Percentiles rank a stretch among this genome's conserved stretches.
phyloP scores from a whole-genome alignment of 1,140 invertebrate genomes.

The Zaprionus capensis region DNA sequence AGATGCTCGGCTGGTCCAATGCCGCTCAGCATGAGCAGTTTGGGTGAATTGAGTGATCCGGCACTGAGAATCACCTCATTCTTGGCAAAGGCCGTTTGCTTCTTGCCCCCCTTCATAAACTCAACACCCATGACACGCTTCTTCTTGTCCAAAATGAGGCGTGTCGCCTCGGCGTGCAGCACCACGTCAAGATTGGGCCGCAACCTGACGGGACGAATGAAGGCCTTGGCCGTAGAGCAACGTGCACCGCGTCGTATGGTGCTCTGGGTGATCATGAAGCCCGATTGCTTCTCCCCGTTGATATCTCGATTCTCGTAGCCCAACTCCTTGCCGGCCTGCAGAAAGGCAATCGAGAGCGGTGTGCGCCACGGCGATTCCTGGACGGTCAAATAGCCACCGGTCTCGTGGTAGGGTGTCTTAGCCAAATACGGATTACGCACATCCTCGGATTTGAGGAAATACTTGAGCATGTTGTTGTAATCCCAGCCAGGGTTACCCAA shows the following conservation, averaged over 20 bases:
- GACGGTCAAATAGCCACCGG: slow-evolving; percentile 92
- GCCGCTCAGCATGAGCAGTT: slow-evolving; percentile 95
- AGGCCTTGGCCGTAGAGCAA: slow-evolving; percentile 95
- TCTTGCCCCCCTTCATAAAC: slow-evolving; percentile 88
- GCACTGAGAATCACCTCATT: slow-evolving; percentile 92
- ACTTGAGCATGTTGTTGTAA: slow-evolving; percentile 93
- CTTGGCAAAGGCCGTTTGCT: slow-evolving; percentile 88
- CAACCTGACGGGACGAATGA: slow-evolving; percentile 91
- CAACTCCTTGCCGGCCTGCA: slow-evolving; percentile 91
- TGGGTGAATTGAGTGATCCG: slow-evolving; percentile 92
- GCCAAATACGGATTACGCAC: slow-evolving; percentile 92
- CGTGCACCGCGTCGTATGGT: slow-evolving; percentile 93
- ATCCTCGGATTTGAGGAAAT: slow-evolving; percentile 95
- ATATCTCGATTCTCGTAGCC: slow-evolving; percentile 92
- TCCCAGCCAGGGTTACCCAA: slow-evolving; percentile 96
- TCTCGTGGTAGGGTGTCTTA: slow-evolving; percentile 89
- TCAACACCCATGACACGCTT: slow-evolving; percentile 91
- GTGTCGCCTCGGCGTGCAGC: slow-evolving; percentile 90
- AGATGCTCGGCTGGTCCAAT: slow-evolving; percentile 93
- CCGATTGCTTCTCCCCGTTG: slow-evolving; percentile 92
- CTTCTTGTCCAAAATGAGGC: slow-evolving; percentile 88
- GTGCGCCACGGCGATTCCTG: slow-evolving; percentile 93
- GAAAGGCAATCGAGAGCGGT: slow-evolving; percentile 91
- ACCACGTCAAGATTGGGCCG: slow-evolving; percentile 93
- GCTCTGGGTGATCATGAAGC: slow-evolving; percentile 93